Evolutionary conservation across 2,888 invertebrate genomes (phyloP), one percentile per base, ranked within the genome.

Genomic region (Opisthograptis luteolata): DNA sequence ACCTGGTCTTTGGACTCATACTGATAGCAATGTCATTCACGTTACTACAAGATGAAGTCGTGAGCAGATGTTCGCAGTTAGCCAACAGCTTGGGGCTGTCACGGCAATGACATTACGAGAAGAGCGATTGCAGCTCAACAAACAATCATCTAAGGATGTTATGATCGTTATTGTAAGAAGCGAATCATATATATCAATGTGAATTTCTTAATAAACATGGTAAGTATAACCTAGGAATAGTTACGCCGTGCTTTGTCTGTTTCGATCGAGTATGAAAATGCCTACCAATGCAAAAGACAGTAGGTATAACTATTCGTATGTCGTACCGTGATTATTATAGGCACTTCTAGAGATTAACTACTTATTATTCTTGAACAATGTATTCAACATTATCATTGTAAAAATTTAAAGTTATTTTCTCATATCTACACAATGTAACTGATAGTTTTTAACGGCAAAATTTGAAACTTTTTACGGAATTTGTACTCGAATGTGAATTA

Each of bases 11-110:
- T 53, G 96, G 96, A 17, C 91, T 96, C 8, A 94, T 96, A 50
- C 88, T 96, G 48, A 94, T 96, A 68, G 96, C 96, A 6, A 96
- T 96, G 95, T 95, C 96, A 44, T 96, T 96, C 71, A 96, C 95
- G 79, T 91, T 96, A 50, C 92, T 96, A 47, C 96, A 96, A 76
- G 96, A 96, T 63, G 96, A 96, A 74, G 93, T 96, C 2, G 92
- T 95, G 53, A 91, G 93, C 66, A 93, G 94, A 73, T 95, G 95
- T 85, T 93, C 93, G 65, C 93, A 94, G 60, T 84, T 95, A 71
- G 95, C 95, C 8, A 92, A 93, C 59, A 93, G 92, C 74, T 87
- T 95, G 68, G 95, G 95, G 52, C 84, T 95, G 37, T 88, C 93
- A 51, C 92, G 92, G 57, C 93, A 94, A 89, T 90, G 90, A 90